Conservation (phyloP, 1,140 invertebrate genomes). For the Thrips palmi region DNA sequence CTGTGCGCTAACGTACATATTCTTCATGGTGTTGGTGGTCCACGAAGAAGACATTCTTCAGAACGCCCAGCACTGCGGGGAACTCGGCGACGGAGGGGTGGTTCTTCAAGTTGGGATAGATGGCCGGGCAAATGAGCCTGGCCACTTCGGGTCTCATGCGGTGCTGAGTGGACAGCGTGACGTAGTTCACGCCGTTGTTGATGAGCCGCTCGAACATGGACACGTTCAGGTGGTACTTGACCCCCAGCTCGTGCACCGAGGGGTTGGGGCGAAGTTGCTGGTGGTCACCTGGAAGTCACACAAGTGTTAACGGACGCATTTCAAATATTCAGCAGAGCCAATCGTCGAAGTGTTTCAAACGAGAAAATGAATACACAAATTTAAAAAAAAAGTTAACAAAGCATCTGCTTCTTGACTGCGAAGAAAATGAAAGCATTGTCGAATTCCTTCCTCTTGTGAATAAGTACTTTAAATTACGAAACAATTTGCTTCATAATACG, state of each 20-base stretch:
- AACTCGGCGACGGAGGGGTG: constrained; percentile 30
- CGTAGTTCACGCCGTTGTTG: constrained; percentile 31
- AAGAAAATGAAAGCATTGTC: no score
- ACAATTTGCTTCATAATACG: no score
- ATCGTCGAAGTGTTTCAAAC: no score
- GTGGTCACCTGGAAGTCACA: constrained; percentile 41
- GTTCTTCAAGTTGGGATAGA: constrained; percentile 36
- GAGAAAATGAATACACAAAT: no score
- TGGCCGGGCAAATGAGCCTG: constrained; percentile 33
- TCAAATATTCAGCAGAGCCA: no score
- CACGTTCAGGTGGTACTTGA: constrained; percentile 39
- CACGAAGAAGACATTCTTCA: constrained; percentile 38
- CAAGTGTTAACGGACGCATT: no score
- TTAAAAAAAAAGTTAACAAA: no score
- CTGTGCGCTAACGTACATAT: constrained; percentile 20
- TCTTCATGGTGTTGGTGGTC: constrained; percentile 32
- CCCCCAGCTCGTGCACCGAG: constrained; percentile 35
- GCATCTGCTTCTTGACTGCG: no score
- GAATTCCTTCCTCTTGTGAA: no score
- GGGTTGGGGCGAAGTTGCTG: constrained; percentile 49
- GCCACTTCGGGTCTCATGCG: constrained; percentile 47
- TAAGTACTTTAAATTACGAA: no score
- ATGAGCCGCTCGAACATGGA: constrained; percentile 59
- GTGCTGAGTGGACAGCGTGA: constrained; percentile 35
- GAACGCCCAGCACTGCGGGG: constrained; percentile 28